These are phyloP conservation scores for Thermophis baileyi DNA, from an alignment of 2,113 vertebrate species.

Conservation along the genomic window DNA sequence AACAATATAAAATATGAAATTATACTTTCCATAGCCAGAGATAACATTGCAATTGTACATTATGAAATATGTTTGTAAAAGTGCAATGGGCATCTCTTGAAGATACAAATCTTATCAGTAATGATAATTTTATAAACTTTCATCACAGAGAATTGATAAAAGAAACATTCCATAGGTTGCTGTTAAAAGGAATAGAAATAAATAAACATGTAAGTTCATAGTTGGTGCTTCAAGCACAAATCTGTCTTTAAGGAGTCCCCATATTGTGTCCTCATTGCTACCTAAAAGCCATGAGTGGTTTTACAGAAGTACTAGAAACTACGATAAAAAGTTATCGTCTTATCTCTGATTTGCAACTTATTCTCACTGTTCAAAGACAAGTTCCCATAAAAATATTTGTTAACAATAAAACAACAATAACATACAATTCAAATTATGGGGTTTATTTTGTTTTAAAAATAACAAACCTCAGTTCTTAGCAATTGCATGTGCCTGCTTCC, in stretches of 20 bases:
- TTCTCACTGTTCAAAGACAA: background rate
- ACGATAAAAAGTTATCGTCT: background rate
- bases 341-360: background rate
- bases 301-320: background rate
- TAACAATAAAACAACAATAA: background rate
- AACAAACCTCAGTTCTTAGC: background rate
- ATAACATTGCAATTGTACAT: background rate
- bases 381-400: background rate
- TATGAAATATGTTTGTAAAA: background rate
- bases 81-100: background rate
- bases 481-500: background rate
- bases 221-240: background rate
- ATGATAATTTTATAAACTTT: background rate
- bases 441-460: background rate
- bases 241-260: background rate
- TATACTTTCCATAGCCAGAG: background rate
- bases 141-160: background rate
- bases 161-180: background rate
- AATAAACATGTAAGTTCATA: background rate
- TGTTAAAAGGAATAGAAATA: background rate
- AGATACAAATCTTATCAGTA: background rate
- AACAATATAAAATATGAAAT: background rate
- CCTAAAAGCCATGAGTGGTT: background rate
- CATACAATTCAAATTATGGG: background rate
- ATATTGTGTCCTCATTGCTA: background rate